Conservation (phyloP, 2,888 invertebrate genomes). For the Aspidiotus rigidus region DNA sequence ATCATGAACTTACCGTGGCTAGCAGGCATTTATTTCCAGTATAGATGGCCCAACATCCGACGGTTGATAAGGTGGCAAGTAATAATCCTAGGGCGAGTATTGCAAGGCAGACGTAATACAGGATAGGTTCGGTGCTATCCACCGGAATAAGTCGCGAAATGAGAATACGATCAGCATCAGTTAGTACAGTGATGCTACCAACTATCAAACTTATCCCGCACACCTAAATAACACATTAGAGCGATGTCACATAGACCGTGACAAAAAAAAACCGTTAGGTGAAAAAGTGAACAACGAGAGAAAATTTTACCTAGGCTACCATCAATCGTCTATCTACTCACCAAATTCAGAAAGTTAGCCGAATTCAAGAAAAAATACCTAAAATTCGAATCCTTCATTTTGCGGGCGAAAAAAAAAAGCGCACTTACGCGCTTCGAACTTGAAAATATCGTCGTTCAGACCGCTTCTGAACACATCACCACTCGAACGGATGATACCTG, state of each 20-base stretch:
- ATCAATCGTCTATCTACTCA: slow-evolving; percentile 9
- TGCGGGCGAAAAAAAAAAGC: neutral
- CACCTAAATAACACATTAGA: slow-evolving; percentile 48
- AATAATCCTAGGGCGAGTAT: slow-evolving; percentile 59
- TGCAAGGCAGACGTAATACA: slow-evolving; percentile 65
- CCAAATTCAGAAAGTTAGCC: slow-evolving; percentile 21
- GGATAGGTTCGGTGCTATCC: slow-evolving; percentile 60
- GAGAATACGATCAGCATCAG: slow-evolving; percentile 60
- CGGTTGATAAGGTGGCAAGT: slow-evolving; percentile 57
- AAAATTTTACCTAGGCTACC: neutral
- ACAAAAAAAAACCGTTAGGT: neutral
- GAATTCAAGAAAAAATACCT: slow-evolving; percentile 26
- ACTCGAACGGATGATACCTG: no score
- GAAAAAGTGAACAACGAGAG: neutral
- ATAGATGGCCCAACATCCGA: slow-evolving; percentile 75
- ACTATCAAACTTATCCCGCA: slow-evolving; percentile 63
- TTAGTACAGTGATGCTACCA: slow-evolving; percentile 61
- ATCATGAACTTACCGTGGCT: slow-evolving; percentile 51
- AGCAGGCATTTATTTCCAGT: slow-evolving; percentile 60
- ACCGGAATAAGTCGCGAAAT: slow-evolving; percentile 59
- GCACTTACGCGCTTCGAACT: no score
- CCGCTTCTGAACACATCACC: no score
- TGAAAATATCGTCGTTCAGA: no score
- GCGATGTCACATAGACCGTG: slow-evolving; percentile 7
- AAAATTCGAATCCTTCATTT: slow-evolving; percentile 27